A percentile compares a stretch with the other conserved stretches of the same genome.
These are phyloP conservation scores for Steatornis caripensis DNA, from an alignment of 2,113 vertebrate species.

Conservation along the genomic window DNA sequence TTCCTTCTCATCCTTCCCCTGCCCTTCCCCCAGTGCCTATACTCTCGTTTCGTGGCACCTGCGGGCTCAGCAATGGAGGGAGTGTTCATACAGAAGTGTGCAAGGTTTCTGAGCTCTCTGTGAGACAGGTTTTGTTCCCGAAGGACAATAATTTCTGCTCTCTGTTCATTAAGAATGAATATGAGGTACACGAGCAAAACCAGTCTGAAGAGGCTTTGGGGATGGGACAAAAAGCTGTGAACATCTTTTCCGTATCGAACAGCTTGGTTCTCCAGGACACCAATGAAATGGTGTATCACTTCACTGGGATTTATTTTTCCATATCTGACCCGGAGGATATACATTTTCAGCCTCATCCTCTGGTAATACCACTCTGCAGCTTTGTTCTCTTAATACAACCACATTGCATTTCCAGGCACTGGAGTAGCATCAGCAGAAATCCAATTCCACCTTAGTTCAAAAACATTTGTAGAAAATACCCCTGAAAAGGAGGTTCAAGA, in stretches of 20 bases:
- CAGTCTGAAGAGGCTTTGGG: neutral
- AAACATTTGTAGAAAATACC: neutral
- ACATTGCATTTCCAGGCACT: neutral
- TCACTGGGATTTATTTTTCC: neutral
- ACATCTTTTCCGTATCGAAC: neutral
- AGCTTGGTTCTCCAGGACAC: neutral
- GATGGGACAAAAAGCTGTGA: neutral
- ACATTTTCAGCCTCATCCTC: neutral
- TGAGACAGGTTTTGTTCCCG: neutral
- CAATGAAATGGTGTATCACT: neutral
- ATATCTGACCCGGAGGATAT: neutral
- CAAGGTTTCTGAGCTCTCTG: neutral
- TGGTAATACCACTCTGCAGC: neutral
- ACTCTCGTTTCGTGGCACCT: neutral
- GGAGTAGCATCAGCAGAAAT: neutral
- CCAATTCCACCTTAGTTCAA: neutral
- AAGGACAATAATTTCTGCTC: neutral
- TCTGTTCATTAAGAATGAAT: neutral
- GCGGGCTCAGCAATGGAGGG: neutral
- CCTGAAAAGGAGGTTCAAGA: neutral
- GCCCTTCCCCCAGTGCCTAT: neutral
- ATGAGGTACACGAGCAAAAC: neutral
- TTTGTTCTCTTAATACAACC: neutral
- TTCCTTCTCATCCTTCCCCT: neutral
- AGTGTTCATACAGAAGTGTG: neutral